These are phyloP conservation scores for Balearica regulorum DNA, from an alignment of 2,797 vertebrate species.

Conservation along the genomic window DNA sequence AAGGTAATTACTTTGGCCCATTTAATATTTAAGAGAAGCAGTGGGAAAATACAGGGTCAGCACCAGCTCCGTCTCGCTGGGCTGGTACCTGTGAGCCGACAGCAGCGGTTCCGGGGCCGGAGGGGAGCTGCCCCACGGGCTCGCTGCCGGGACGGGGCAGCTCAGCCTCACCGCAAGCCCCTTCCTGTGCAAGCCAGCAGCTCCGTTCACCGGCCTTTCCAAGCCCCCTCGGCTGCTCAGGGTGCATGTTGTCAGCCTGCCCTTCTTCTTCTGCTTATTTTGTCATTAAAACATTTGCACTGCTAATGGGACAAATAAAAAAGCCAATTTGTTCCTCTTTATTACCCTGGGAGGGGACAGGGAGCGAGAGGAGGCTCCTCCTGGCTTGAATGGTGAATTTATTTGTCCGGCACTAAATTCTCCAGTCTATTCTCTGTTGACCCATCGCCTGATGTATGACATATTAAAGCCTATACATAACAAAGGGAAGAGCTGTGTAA, in stretches of 20 bases:
- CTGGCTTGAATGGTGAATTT: not conserved
- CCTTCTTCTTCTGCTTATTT: not conserved
- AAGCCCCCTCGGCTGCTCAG: rapidly evolving
- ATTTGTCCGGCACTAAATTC: not conserved
- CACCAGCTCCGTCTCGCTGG: rapidly evolving
- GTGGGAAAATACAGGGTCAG: not conserved
- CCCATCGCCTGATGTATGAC: not conserved
- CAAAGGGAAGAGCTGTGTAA: not conserved
- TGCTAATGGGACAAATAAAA: not conserved
- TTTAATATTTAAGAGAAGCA: not conserved
- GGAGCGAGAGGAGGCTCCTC: not conserved
- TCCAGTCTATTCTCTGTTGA: not conserved
- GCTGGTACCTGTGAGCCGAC: not conserved
- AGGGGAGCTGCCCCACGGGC: not conserved
- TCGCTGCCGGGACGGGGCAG: rapidly evolving
- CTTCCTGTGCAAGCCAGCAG: not conserved
- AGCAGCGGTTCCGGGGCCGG: rapidly evolving
- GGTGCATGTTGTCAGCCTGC: not conserved
- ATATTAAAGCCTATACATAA: not conserved
- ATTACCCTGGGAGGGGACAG: not conserved
- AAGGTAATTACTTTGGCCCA: not conserved
- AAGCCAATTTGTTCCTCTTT: not conserved
- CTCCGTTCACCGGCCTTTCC: not conserved
- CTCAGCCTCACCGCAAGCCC: not conserved
- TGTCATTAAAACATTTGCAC: not conserved